Conservation (phyloP, 2,113 vertebrate genomes). For the Redunca redunca region DNA sequence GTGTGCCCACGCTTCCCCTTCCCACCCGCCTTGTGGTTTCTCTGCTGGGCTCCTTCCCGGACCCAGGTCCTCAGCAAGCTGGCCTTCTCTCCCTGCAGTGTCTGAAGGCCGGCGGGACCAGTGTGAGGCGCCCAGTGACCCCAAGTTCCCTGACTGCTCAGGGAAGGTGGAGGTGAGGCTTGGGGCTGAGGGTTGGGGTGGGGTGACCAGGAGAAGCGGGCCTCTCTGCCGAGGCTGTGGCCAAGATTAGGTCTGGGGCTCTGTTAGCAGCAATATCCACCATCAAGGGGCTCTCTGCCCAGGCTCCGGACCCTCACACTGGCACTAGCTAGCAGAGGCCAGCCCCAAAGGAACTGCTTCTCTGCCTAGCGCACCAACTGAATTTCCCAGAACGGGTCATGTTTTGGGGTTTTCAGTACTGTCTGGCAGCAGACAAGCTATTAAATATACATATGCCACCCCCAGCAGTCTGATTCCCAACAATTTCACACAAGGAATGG, state of each 20-base stretch:
- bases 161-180: constrained; percentile 95
- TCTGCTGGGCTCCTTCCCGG: accelerated
- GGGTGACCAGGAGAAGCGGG: background rate
- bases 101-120: constrained; percentile 87
- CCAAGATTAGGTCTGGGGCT: background rate
- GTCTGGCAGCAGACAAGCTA: background rate
- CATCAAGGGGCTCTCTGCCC: background rate
- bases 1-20: accelerated
- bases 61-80: background rate
- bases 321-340: background rate
- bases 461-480: accelerated
- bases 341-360: background rate
- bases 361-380: background rate
- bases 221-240: accelerated
- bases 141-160: constrained; percentile 92
- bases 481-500: background rate
- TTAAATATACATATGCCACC: accelerated
- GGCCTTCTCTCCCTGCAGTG: constrained; percentile 71
- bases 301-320: background rate
- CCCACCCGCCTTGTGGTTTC: accelerated
- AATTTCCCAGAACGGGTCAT: accelerated
- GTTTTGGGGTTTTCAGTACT: background rate
- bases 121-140: constrained; percentile 93
- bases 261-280: accelerated
- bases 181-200: background rate